Base-by-base conservation (phyloP, 2,113 vertebrate genomes). In the Cnemophilus loriae region DNA sequence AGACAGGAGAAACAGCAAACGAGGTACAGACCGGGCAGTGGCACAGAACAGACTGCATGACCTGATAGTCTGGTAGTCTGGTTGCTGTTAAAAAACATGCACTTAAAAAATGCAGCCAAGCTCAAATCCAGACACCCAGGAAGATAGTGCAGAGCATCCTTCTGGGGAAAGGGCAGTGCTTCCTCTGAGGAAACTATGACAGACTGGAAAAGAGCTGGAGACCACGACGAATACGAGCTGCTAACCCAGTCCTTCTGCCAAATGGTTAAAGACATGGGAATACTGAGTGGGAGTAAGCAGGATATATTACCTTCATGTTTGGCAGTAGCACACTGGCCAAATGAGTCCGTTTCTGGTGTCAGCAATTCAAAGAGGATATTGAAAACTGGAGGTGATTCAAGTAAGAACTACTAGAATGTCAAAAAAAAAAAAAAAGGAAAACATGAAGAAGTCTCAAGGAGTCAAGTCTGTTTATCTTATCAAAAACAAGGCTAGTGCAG, bases 271-370 rank as follows among this genome's bases (percentile, higher is more conserved):
- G 55, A 35, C 67, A 53, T 49, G 82, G 85, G 82, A 95, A 93
- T 94, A 93, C 41, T 85, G 85, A 67, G 90, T 89, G 77, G 89
- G 93, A 89, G 95, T 84, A 86, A 92, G 59, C 28, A 74, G 85
- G 59, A 92, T 90, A 39, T 77, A 86, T 74, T 67, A 81, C 88
- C 71, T 92, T 28, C 73, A 64, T 12, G 37, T 93, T 17, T 92
- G 87, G 84, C 84, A 69, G 68, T 28, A 65, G 55, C 41, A 44
- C 41, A 7, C 14, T 22, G 63, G 53, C 70, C 82, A 90, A 94
- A 89, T 46, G 49, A 68, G 39, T 67, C 68, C 7, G 3, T 46
- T 92, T 67, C 83, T 80, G 27, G 83, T 80, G 63, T 92, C 76
- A 92, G 88, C 79, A 77, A 44, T 78, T 90, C 55, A 55, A 84